Evolutionary conservation across 2,888 invertebrate species (phyloP), one percentile per base, ranked within the genome.

Genomic region (Clunio marinus): DNA sequence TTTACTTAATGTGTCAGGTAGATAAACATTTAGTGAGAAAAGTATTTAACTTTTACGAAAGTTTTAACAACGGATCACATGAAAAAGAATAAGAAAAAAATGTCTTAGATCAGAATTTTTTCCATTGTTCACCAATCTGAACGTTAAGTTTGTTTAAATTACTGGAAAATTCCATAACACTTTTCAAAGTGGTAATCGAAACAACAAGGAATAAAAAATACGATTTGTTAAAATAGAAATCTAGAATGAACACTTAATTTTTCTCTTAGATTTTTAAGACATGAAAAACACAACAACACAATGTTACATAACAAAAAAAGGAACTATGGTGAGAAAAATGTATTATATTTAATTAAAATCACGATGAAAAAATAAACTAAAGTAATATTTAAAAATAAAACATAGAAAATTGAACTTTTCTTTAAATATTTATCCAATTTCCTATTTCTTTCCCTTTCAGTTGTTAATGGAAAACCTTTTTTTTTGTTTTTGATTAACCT

Each of bases 261-360:
- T 58, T 62, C 22, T 41, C 41, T 17, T 60, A 60, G 60, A 37
- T 15, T n/a, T 24, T 24, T 62, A 62, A 62, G 62, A 35, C 37
- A 62, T 37, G n/a, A n/a, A 27, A 58, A 62, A 62, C 62, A 62
- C 62, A 58, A 58, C 27, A 58, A 62, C 24, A 62, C n/a, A 62
- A 62, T 62, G 62, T 62, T 62, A 62, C 20, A 62, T 62, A 62
- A 62, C 35, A 41, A 41, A 41, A 41, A 28, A 37, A 37, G 13
- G 25, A 62, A 4, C 7, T 7, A 51, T 22, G 35, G 25, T 22
- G 41, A 59, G 20, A 59, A 59, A 46, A 62, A 62, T 62, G 62
- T 62, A 62, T 62, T 62, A 62, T 62, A 62, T 62, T 59, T 62
- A 32, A n/a, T n/a, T n/a, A n/a, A n/a, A 51, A 62, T 62, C 41